These are phyloP conservation scores for Tamias sibiricus DNA, from an alignment of 2,113 vertebrate genomes.

Conservation along the genomic window DNA sequence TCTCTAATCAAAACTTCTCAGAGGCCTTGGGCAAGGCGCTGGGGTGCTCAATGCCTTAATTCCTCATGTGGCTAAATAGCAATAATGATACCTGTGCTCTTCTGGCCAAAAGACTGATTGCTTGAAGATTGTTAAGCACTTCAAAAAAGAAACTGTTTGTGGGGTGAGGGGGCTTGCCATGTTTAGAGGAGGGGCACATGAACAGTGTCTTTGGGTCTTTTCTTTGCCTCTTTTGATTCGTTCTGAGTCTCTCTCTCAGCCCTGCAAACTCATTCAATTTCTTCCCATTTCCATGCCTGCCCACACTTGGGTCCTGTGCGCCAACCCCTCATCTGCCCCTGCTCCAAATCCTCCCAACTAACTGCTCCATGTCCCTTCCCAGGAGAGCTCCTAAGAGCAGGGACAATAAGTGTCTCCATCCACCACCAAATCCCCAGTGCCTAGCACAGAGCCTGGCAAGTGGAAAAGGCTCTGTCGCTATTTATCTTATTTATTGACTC, in stretches of 20 bases:
- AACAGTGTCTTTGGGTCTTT: background rate
- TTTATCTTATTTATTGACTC: background rate
- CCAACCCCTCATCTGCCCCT: background rate
- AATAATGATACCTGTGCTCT: constrained; percentile 55
- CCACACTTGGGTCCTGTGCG: background rate
- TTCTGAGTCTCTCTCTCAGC: constrained; percentile 10
- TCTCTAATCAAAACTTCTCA: constrained; percentile 58
- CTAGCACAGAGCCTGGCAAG: background rate
- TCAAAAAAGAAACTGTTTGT: background rate
- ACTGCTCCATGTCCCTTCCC: background rate
- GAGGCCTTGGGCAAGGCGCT: constrained; percentile 61
- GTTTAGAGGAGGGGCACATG: constrained; percentile 5
- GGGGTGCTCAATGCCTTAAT: background rate
- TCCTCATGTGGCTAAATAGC: constrained; percentile 36
- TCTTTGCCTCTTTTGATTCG: constrained; percentile 12
- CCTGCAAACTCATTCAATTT: background rate
- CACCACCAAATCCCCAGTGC: background rate
- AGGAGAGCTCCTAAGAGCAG: background rate
- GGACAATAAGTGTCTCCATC: background rate
- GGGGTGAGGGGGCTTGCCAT: background rate
- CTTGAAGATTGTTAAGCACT: constrained; percentile 50
- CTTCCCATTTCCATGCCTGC: background rate
- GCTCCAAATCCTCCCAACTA: background rate
- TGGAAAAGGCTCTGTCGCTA: background rate
- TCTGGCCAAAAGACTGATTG: background rate